Evolutionary conservation across 2,797 vertebrate genomes (phyloP).

Genomic region (Myotis planiceps): DNA sequence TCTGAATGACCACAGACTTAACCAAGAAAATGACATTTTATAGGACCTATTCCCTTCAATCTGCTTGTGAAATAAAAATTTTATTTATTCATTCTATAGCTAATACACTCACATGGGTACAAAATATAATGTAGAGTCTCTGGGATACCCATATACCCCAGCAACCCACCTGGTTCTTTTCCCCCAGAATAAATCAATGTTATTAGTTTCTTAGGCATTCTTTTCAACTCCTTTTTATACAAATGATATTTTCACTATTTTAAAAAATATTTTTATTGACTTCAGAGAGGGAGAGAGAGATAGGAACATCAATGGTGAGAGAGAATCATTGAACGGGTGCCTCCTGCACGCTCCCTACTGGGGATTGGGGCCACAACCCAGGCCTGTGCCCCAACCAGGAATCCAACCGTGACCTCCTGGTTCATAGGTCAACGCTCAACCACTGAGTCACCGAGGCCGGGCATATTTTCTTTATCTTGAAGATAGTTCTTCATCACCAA

Average conservation of each 20-base stretch:
- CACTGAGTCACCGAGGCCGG: no score
- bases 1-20: not conserved
- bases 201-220: conserved; percentile 10
- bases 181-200: not conserved
- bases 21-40: conserved; percentile 51
- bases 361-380: no score
- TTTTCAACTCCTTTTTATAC: not conserved
- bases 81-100: conserved; percentile 7
- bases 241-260: not conserved
- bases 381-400: no score
- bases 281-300: no score
- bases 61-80: conserved; percentile 39
- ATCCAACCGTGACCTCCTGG: no score
- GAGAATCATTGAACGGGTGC: no score
- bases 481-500: not conserved
- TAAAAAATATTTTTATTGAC: no score
- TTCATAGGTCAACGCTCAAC: no score
- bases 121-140: conserved; percentile 46
- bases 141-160: not conserved
- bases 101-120: not conserved
- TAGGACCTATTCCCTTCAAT: not conserved
- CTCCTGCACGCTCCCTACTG: no score
- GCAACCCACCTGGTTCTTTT: not conserved
- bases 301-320: no score
- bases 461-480: not conserved